A percentile compares a stretch with the other conserved stretches of the same genome.
Conservation (phyloP, 2,888 invertebrate genomes). For the Coelopa pilipes region DNA sequence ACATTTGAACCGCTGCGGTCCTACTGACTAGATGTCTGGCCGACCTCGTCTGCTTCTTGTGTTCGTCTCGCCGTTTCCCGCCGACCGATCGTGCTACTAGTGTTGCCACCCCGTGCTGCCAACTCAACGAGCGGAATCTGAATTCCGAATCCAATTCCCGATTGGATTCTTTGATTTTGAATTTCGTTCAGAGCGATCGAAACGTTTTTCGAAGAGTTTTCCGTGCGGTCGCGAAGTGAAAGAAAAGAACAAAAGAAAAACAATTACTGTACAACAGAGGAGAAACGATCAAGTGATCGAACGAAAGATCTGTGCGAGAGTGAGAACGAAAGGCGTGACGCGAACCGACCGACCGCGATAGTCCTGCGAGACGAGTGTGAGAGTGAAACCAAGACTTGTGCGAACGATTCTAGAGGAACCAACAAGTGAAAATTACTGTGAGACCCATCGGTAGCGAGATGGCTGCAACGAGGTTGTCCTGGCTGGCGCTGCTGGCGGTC, state of each 20-base stretch:
- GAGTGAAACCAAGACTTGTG: background rate
- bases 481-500: slow-evolving; percentile 45
- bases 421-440: too few relatives aligned
- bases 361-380: background rate
- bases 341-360: background rate
- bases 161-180: background rate
- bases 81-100: slow-evolving; percentile 6
- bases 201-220: slow-evolving; percentile 53
- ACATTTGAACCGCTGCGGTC: slow-evolving; percentile 67
- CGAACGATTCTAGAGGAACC: background rate
- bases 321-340: background rate
- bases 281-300: background rate
- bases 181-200: too few relatives aligned
- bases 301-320: background rate
- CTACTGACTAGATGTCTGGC: slow-evolving; percentile 60
- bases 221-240: slow-evolving; percentile 51
- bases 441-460: slow-evolving; percentile 15
- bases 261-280: background rate
- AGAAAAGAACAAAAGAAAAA: slow-evolving; percentile 7
- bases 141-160: background rate
- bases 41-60: slow-evolving; percentile 28
- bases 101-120: background rate
- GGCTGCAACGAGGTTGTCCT: slow-evolving; percentile 46
- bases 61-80: slow-evolving; percentile 30
- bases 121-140: too few relatives aligned